Conservation (phyloP, 2,113 vertebrate genomes). For the Atherinomorus stipes region DNA sequence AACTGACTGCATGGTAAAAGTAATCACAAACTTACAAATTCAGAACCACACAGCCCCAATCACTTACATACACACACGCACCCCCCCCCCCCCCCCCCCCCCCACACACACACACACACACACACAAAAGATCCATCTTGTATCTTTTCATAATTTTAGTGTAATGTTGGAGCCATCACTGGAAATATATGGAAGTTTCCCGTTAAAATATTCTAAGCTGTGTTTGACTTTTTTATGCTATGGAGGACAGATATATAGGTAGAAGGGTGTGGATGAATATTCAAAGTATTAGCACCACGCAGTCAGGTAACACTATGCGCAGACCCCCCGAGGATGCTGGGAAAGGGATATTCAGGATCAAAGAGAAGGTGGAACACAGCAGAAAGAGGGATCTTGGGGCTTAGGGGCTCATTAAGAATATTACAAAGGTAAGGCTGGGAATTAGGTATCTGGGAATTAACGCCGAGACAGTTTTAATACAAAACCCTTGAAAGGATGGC, state of each 20-base stretch:
- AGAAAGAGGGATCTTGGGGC: constrained; percentile 78
- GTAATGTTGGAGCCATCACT: constrained; percentile 6
- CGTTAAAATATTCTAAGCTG: constrained; percentile 37
- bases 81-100: no score
- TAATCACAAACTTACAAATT: constrained; percentile 2
- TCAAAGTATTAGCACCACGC: constrained; percentile 57
- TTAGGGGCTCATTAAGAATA: constrained; percentile 82
- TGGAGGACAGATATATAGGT: constrained; percentile 54
- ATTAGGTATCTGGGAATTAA: constrained; percentile 77
- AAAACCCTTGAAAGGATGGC: constrained; percentile 72
- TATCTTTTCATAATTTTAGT: neutral
- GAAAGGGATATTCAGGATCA: constrained; percentile 77
- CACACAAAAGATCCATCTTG: no score
- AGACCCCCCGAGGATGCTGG: constrained; percentile 70
- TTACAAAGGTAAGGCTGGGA: constrained; percentile 80
- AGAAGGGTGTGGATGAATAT: constrained; percentile 66
- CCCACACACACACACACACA: no score
- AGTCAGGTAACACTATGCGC: constrained; percentile 61
- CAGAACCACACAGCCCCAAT: constrained; percentile 11
- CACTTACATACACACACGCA: no score
- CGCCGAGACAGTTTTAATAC: constrained; percentile 73
- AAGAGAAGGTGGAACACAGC: constrained; percentile 77
- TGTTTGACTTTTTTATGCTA: constrained; percentile 54
- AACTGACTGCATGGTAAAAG: constrained; percentile 20
- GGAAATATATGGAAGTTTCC: constrained; percentile 8